These are phyloP conservation scores for Caenorhabditis sp. DNA, from an alignment of 2,888 invertebrate genomes.

Conservation along the genomic window DNA sequence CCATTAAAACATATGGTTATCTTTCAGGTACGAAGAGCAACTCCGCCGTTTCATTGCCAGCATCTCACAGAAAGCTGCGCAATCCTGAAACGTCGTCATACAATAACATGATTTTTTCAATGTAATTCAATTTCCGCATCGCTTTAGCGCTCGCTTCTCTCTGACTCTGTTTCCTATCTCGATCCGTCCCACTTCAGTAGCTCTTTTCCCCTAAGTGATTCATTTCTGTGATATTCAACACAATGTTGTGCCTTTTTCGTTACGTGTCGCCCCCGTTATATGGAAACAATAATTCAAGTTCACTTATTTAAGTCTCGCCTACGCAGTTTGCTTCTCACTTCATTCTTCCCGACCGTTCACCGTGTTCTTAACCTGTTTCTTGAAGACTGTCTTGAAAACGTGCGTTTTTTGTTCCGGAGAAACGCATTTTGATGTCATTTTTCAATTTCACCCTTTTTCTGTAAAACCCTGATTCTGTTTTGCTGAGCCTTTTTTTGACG, in stretches of 20 bases:
- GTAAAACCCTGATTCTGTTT: not conserved
- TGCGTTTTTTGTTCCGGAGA: not conserved
- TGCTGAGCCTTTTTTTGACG: not conserved
- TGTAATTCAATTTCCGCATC: not conserved
- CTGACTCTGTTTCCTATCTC: not conserved
- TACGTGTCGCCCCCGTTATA: conserved; percentile 50
- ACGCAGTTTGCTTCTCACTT: no score
- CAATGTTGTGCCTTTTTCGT: conserved; percentile 51
- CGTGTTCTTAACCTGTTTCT: not conserved
- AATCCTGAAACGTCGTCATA: no score
- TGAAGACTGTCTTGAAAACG: not conserved
- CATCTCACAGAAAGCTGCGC: no score
- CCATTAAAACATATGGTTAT: not conserved
- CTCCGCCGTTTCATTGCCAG: no score
- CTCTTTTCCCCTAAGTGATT: conserved; percentile 40
- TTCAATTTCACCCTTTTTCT: not conserved
- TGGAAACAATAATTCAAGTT: conserved; percentile 12
- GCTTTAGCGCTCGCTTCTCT: conserved; percentile 38
- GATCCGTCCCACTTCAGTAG: not conserved
- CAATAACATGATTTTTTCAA: no score
- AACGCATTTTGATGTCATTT: not conserved
- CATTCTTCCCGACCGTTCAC: no score
- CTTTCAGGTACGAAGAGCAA: conserved; percentile 42
- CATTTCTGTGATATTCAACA: conserved; percentile 47
- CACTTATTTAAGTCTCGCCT: no score